Base-by-base conservation (phyloP, 2,888 invertebrate species). In the Caradrina clavipalpis region DNA sequence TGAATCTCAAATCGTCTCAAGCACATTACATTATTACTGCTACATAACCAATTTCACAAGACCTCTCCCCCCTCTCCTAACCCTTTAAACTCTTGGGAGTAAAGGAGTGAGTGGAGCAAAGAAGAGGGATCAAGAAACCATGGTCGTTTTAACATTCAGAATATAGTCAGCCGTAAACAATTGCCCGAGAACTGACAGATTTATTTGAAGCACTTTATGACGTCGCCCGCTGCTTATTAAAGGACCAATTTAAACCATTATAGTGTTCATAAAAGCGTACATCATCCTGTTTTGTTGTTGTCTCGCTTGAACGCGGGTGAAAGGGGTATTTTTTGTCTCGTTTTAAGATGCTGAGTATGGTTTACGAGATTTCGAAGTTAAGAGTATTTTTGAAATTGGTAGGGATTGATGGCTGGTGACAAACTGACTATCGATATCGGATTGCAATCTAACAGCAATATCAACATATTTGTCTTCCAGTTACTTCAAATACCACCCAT, bases 181-280 rank as follows among this genome's bases (percentile, higher is more conserved):
- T 83, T 83, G 83, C 73, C 69, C 82, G 68, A 82, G 77, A 81
- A 82, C 81, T 84, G 84, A 84, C 92, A 91, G 92, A 90, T 93
- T 92, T 92, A 92, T 92, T 91, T 84, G 88, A 90, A 88, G 89
- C 91, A 88, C 89, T 93, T 93, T 92, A 92, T 91, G 92, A 91
- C 91, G 90, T 91, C 89, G 89, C 87, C 88, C 88, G 88, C 83
- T 90, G 90, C 92, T 93, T 93, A 93, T 93, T 94, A 93, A 93
- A 92, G 91, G 90, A 94, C 95, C 95, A 94, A 95, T 95, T 95
- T 93, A 94, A 95, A 93, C 94, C 94, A 95, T 95, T 95, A 95
- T 92, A 91, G 91, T 91, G 92, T 92, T 93, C 93, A 93, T 94
- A 94, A 94, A 93, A 93, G 91, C 91, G 93, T 93, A 91, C 93